Evolutionary conservation across 2,888 invertebrate species (phyloP), one percentile per base, ranked within the genome.

Genomic region (Nephrocerus scutellatus): DNA sequence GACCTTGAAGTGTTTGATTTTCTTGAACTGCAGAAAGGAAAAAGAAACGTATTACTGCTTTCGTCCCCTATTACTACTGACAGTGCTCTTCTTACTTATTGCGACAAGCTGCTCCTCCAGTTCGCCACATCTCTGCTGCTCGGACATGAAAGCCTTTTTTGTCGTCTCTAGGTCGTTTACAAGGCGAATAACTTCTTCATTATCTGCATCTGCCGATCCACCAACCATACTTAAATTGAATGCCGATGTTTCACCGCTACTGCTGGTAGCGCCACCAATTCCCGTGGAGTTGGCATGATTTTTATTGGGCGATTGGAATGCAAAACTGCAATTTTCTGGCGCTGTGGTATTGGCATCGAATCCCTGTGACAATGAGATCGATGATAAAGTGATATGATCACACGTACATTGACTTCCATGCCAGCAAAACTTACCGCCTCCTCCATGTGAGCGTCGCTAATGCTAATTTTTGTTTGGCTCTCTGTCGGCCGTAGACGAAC

Each of bases 91-190:
- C 55, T 55, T 51, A 64, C 63, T 68, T 44, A 67, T 63, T 48
- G 78, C 75, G 19, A 80, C 75, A 41, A 88, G 63, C 60, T 87
- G 86, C 57, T 86, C 85, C 53, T 84, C 83, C 33, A 88, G 70
- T 62, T 88, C 87, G 1, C 75, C 72, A 16, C 81, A 78, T 49
- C 80, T 75, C 51, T 82, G 75, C 52, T 84, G 82, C 57, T 87
- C 86, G 50, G 80, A 75, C 26, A 78, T 71, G 46, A 79, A 76
- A 30, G 80, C 77, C 14, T 77, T 76, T 59, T 79, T 79, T 33
- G 75, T 75, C 48, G 82, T 80, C 53, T 84, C 75, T 49, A 87
- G 66, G 60, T 86, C 85, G 51, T 77, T 76, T 58, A 83, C 72
- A 47, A 87, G 52, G 53, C 73, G 71, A 20, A 76, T 68, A 14